Conservation (phyloP, 2,888 invertebrate species). For the Ernsta delagoae region DNA sequence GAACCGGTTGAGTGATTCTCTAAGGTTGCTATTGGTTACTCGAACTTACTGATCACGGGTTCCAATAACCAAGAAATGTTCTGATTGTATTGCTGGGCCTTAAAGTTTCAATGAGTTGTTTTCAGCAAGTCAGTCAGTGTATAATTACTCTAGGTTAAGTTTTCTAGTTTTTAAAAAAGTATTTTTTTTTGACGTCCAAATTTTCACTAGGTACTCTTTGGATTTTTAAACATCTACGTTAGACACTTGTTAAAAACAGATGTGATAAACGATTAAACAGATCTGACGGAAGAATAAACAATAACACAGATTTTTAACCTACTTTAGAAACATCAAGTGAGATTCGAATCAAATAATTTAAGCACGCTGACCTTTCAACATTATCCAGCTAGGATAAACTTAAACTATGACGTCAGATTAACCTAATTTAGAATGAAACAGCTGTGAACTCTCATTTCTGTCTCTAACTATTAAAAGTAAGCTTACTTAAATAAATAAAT, state of each 20-base stretch:
- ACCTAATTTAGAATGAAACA: not conserved
- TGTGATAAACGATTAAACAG: too few species aligned
- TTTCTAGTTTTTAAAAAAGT: too few species aligned
- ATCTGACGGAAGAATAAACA: too few species aligned
- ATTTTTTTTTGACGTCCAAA: too few species aligned
- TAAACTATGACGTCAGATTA: not conserved
- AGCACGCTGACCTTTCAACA: not conserved
- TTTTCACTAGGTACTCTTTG: too few species aligned
- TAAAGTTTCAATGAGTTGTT: too few species aligned
- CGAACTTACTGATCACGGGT: not conserved
- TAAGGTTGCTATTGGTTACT: slow-evolving; percentile 7
- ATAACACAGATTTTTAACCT: too few species aligned
- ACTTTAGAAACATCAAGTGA: not conserved
- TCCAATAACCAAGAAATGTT: not conserved
- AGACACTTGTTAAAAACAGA: too few species aligned
- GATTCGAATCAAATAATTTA: not conserved
- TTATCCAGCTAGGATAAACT: not conserved
- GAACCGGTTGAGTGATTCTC: slow-evolving; percentile 38
- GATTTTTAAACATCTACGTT: too few species aligned
- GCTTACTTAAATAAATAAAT: not conserved
- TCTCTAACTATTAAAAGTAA: not conserved
- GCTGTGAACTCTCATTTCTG: not conserved
- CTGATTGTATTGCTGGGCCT: not conserved
- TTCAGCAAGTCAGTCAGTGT: too few species aligned
- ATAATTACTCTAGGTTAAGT: too few species aligned